Evolutionary conservation across 2,113 vertebrate species (phyloP), one percentile per base, ranked within the genome.

Genomic region (Gnathonemus longibarbis): DNA sequence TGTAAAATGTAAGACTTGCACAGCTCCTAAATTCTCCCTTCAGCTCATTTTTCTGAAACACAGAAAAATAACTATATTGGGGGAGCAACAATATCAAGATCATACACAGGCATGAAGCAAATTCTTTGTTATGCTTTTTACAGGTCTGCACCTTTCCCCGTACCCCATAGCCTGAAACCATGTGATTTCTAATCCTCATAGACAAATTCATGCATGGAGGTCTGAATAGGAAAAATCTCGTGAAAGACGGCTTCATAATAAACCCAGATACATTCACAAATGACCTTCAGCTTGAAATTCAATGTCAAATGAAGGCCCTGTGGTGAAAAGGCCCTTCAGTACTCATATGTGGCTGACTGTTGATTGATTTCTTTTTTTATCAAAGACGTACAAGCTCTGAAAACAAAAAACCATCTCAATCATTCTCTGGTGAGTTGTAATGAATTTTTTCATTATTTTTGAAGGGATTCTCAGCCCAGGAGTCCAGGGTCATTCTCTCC

Each of bases 161-260:
- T 4, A 53, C 50, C 83, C 10, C 52, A 53, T 6, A 53, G 4
- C n/a, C 39, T 88, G 77, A 58, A 88, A 58, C 70, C 92, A 93
- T 91, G 93, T 94, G 91, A 94, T 88, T 74, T 89, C 8, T 91
- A 92, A 92, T 90, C 91, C 92, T 87, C 46, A 35, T 52, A 53
- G 42, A 42, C 62, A 84, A 50, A 91, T 90, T 90, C 87, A 90
- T 85, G 90, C 90, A 74, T 74, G 53, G 58, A 52, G 35, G 17
- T 90, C 45, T 87, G 92, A 91, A 27, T 48, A 45, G 89, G 90
- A 89, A 91, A 91, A 85, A 56, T 53, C 56, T 84, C 3, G 5
- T 89, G 19, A n/a, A 31, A 10, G 11, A 49, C 53, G 19, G 15
- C 52, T 56, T 21, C 19, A 83, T 89, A 85, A 89, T 31, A 45